Evolutionary conservation across 1,140 invertebrate genomes (phyloP), one percentile per base, ranked within the genome.

Genomic region (Diachasmimorpha longicaudata): DNA sequence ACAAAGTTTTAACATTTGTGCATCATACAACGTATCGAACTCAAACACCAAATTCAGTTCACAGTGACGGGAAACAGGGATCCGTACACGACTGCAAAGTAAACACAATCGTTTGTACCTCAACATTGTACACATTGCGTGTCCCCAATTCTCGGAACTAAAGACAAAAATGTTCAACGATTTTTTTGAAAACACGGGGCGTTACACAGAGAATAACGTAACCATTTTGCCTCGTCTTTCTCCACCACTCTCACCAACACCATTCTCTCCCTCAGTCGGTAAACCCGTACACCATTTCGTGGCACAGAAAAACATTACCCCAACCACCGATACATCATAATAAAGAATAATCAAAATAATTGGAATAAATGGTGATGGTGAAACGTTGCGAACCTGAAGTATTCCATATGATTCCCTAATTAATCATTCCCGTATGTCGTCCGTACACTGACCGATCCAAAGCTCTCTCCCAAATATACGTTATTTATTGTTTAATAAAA

Each of bases 241-340:
- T 72, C 70, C 16, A 9, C 48, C 36, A 48, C 44, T 37, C 48
- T 58, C 14, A 42, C 21, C 13, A 72, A 39, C 52, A 37, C 55
- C 67, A 10, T 77, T 48, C 67, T 73, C 31, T 75, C 74, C 72
- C 71, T 48, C 36, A 36, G n/a, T 58, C 23, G n/a, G 36, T 42
- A 73, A 42, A 42, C 39, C 21, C 23, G 46, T 46, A 75, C 46
- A 76, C 74, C 70, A 69, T 75, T 75, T 52, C 42, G 42, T 37
- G 74, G 46, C 74, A 70, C 67, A 58, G 14, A 71, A 37, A 37
- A 16, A 55, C 46, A 70, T 69, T 25, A 44, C 44, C 55, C 25
- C 37, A 8, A 66, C 48, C n/a, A 44, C 25, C 23, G 42, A 70
- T 42, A 21, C 13, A 21, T 46, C 21, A 46, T 48, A 48, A 48